These are phyloP conservation scores for Picathartes gymnocephalus DNA, from an alignment of 2,113 vertebrate genomes.

Conservation along the genomic window DNA sequence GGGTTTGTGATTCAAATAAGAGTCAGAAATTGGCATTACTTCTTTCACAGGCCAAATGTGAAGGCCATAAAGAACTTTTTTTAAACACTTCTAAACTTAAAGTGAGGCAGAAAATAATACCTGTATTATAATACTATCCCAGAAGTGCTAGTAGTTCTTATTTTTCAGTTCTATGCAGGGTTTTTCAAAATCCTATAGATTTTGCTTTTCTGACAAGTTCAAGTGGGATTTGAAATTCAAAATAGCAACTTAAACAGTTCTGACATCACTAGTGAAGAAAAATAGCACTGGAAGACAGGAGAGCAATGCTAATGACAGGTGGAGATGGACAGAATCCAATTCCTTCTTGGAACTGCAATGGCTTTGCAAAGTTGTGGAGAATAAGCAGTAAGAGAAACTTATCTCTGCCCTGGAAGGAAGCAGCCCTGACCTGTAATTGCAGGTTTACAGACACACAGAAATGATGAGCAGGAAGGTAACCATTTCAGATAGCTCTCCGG, in stretches of 20 bases:
- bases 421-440: not conserved
- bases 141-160: not conserved
- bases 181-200: not conserved
- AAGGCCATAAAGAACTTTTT: not conserved
- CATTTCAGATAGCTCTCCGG: not conserved
- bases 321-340: not conserved
- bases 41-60: not conserved
- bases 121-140: not conserved
- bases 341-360: not conserved
- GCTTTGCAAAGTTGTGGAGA: not conserved
- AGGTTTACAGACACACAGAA: not conserved
- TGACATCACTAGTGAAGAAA: not conserved
- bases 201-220: not conserved
- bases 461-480: not conserved
- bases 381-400: not conserved
- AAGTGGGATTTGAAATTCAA: not conserved
- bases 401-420: not conserved
- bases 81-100: not conserved
- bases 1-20: not conserved
- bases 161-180: not conserved
- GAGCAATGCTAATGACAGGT: not conserved
- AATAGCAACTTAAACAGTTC: not conserved
- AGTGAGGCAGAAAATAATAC: not conserved
- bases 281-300: not conserved
- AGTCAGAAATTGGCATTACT: not conserved